Evolutionary conservation across 2,888 invertebrate species (phyloP).

Genomic region (Cryptus viduatorius): DNA sequence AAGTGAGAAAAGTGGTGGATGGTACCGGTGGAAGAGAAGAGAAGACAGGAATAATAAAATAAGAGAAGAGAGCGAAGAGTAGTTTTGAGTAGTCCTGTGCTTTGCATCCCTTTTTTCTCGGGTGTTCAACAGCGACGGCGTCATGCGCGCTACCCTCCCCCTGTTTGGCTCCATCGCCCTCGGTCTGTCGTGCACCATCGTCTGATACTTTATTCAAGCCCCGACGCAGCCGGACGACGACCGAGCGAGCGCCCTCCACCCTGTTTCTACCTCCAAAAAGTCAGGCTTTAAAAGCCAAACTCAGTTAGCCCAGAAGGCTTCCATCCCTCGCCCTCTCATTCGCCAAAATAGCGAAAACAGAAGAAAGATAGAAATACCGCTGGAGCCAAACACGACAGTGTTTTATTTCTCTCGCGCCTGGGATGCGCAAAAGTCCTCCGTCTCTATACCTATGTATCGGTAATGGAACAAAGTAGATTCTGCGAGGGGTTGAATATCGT

Average conservation of each 20-base stretch:
- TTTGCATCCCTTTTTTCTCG: constrained; percentile 53
- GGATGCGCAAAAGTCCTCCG: constrained; percentile 22
- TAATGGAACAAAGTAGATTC: constrained; percentile 42
- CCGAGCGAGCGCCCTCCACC: constrained; percentile 50
- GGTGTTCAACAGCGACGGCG: background rate
- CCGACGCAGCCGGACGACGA: constrained; percentile 63
- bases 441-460: background rate
- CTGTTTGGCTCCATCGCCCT: background rate
- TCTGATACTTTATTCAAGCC: constrained; percentile 79
- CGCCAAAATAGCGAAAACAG: constrained; percentile 36
- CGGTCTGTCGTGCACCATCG: constrained; percentile 66
- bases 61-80: constrained; percentile 38
- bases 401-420: constrained; percentile 63
- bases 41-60: constrained; percentile 1
- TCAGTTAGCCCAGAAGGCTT: constrained; percentile 72
- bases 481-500: constrained; percentile 33
- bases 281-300: constrained; percentile 76
- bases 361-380: constrained; percentile 30
- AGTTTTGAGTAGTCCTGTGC: constrained; percentile 62
- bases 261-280: constrained; percentile 55
- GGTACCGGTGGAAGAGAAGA: constrained; percentile 30
- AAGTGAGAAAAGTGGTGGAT: constrained; percentile 20
- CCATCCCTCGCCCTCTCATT: constrained; percentile 5
- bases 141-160: constrained; percentile 44
- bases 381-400: constrained; percentile 43